Evolutionary conservation across 2,797 vertebrate species (phyloP).

Genomic region (Eutrigla gurnardus): DNA sequence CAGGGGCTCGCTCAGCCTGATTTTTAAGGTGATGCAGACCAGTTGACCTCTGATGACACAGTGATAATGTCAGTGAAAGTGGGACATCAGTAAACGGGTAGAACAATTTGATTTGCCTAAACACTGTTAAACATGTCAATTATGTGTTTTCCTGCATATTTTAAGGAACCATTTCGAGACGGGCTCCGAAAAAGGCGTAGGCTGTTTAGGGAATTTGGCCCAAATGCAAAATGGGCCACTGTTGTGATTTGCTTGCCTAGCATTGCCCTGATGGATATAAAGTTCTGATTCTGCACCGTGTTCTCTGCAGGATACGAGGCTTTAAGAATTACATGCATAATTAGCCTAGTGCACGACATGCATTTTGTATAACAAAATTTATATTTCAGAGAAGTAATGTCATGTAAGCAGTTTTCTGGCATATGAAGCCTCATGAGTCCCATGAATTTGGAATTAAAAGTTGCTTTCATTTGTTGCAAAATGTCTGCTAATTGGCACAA

Average conservation of each 20-base stretch:
- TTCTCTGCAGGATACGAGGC: neutral
- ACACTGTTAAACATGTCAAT: neutral
- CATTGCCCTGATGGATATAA: conserved; percentile 1
- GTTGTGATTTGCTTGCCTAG: neutral
- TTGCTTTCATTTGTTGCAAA: neutral
- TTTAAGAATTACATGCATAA: neutral
- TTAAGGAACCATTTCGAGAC: neutral
- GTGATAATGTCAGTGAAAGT: conserved; percentile 25
- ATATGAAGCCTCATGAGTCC: neutral
- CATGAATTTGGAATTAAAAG: neutral
- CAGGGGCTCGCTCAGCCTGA: neutral
- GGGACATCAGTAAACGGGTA: neutral
- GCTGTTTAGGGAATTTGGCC: conserved; percentile 6
- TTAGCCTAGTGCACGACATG: neutral
- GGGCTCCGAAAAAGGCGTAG: neutral
- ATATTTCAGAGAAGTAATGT: neutral
- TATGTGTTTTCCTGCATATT: neutral
- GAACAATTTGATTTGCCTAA: neutral
- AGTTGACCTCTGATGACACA: conserved; percentile 7
- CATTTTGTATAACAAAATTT: neutral
- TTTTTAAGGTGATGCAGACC: conserved; percentile 30
- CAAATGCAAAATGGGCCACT: conserved; percentile 6
- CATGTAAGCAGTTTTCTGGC: neutral
- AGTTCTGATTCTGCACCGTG: neutral
- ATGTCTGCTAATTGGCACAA: neutral